Percentiles rank a stretch among this genome's conserved stretches.
Evolutionary conservation across 2,888 invertebrate species (phyloP).

Genomic region (Cataglyphis albicans): DNA sequence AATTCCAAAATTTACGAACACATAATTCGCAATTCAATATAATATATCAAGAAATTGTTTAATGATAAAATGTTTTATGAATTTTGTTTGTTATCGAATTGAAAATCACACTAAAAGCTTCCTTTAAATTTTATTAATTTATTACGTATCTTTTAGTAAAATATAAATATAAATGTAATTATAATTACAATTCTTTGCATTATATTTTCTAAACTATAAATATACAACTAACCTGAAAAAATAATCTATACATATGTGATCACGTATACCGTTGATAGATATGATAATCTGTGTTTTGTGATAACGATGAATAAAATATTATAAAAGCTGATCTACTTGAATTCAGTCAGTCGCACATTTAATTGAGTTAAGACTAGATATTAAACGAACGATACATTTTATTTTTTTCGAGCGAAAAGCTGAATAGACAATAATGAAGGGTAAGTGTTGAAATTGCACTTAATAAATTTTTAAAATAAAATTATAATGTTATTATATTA

Average conservation of each 20-base stretch:
- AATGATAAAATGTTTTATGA: neutral
- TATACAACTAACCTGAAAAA: neutral
- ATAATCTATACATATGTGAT: neutral
- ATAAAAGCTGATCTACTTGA: conserved; percentile 16
- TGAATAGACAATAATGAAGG: neutral
- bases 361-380: neutral
- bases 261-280: neutral
- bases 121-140: too few species aligned
- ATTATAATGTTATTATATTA: neutral
- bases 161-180: neutral
- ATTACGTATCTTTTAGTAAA: too few species aligned
- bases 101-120: too few species aligned
- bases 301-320: conserved; percentile 1
- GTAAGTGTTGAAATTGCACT: neutral
- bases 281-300: conserved; percentile 5
- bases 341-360: neutral
- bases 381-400: conserved; percentile 3
- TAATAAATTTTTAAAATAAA: neutral
- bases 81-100: neutral
- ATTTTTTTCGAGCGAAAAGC: neutral
- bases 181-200: neutral
- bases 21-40: neutral
- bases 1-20: neutral
- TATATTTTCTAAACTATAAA: neutral
- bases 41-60: neutral